A percentile compares a stretch with the other conserved stretches of the same genome.
Evolutionary conservation across 2,113 vertebrate species (phyloP).

Genomic region (Entelurus aequoreus): DNA sequence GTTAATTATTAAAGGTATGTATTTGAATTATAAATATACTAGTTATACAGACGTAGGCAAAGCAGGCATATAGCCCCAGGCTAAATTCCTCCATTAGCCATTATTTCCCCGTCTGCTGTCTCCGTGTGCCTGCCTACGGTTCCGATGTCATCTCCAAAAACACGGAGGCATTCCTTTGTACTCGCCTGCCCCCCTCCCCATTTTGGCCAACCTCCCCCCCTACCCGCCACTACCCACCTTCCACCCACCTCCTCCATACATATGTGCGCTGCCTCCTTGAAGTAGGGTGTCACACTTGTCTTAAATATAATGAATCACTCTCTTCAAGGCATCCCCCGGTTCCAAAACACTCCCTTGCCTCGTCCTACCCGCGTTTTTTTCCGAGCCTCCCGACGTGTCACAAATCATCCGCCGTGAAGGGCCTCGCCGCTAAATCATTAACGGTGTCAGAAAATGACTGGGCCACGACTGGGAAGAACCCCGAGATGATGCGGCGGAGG

Average conservation of each 20-base stretch:
- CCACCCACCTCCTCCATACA: constrained; percentile 76
- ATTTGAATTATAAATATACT: constrained; percentile 99
- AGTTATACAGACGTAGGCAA: constrained; percentile 99
- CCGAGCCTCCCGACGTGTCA: constrained; percentile 90
- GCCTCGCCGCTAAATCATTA: constrained; percentile 98
- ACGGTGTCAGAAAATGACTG: constrained; percentile 94
- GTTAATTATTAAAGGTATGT: constrained; percentile 99
- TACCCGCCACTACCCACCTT: constrained; percentile 21
- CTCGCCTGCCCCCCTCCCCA: constrained; percentile 84
- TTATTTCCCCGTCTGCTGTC: constrained; percentile 98
- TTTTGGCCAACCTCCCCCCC: constrained; percentile 82
- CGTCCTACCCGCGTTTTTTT: constrained; percentile 74
- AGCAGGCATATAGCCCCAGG: constrained; percentile 97
- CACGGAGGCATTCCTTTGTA: constrained; percentile 94
- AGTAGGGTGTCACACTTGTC: constrained; percentile 99
- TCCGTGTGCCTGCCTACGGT: constrained; percentile 92
- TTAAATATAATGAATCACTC: constrained; percentile 99
- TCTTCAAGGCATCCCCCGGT: constrained; percentile 97
- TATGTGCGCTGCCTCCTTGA: constrained; percentile 92
- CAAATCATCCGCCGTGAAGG: constrained; percentile 89
- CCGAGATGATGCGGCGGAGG: constrained; percentile 55
- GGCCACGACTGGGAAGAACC: constrained; percentile 73
- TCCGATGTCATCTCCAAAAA: constrained; percentile 92
- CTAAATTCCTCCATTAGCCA: constrained; percentile 99
- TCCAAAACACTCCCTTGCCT: constrained; percentile 90